Base-by-base conservation (phyloP, 2,888 invertebrate species). In the Xestobium rufovillosum region DNA sequence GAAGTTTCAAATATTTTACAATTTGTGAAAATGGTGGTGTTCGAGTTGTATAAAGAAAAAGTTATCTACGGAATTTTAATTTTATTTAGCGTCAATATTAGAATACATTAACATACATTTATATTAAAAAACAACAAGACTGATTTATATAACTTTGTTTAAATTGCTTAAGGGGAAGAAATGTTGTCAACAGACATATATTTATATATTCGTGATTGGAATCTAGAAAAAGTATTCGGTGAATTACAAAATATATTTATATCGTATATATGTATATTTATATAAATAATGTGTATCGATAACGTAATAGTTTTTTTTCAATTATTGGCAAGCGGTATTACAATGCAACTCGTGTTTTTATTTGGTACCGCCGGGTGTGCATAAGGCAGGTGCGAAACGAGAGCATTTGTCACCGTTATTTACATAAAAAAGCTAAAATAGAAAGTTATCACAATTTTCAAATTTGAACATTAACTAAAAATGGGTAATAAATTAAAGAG, bases 71-170 rank as follows among this genome's bases (percentile, higher is more conserved):
- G 56, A 56, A 57, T 57, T 58, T 55, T 55, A 57, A 56, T 58
- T 61, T 59, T 60, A 61, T 60, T 60, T 60, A 60, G 56, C 54
- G 52, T 59, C 56, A 58, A 56, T 55, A 57, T 56, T 55, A 55
- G 59, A 57, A 56, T 61, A 61, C 60, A 60, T 56, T 60, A 60
- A 61, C 58, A 59, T 60, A 60, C 61, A 60, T 60, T 59, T 58
- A 60, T 60, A 59, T 59, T 60, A 60, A 61, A 58, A 61, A 61
- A 59, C 58, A 61, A 59, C 59, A 60, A 60, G 60, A 57, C 59
- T 54, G 56, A 56, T 60, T 59, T 59, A 56, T 59, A 59, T 58
- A 59, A 58, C 50, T 57, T 51, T 42, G 40, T 44, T 44, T 55
- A 45, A 56, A 53, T 56, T 55, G 53, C 51, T 56, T 52, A 55